Conservation (phyloP, 2,113 vertebrate genomes). For the Silurus asotus region DNA sequence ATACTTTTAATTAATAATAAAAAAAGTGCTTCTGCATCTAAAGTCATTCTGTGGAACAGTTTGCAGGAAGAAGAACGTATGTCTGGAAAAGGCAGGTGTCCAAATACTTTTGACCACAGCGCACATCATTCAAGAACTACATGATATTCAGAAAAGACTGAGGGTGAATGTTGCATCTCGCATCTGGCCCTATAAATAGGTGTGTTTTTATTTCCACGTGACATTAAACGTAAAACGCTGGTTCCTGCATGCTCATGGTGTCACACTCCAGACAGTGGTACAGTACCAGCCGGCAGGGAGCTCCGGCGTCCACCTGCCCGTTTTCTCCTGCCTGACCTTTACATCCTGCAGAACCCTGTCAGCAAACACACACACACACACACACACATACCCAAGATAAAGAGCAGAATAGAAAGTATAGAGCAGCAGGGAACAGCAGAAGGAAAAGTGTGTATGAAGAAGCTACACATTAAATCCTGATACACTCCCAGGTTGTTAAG, state of each 20-base stretch:
- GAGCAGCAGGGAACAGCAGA: constrained; percentile 24
- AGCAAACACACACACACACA: constrained; percentile 9
- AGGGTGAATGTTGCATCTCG: not conserved
- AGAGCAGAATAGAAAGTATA: constrained; percentile 31
- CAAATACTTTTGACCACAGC: too few species aligned
- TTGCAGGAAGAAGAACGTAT: too few species aligned
- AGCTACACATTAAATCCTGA: not conserved
- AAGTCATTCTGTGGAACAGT: too few species aligned
- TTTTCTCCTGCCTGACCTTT: constrained; percentile 50
- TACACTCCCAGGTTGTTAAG: not conserved
- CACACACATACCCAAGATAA: constrained; percentile 4
- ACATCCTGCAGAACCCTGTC: constrained; percentile 56
- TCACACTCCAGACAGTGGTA: constrained; percentile 47
- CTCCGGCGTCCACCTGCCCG: constrained; percentile 41
- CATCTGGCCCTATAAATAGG: not conserved
- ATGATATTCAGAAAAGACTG: not conserved
- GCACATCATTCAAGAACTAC: not conserved
- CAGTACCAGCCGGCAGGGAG: constrained; percentile 59
- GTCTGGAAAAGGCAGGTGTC: too few species aligned
- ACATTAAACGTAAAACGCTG: not conserved
- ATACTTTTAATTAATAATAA: too few species aligned
- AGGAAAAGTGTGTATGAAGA: not conserved
- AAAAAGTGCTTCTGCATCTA: too few species aligned
- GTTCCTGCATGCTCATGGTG: constrained; percentile 8
- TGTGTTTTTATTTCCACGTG: not conserved